These are phyloP conservation scores for Hydraecia micacea DNA, from an alignment of 2,888 invertebrate genomes.

Conservation along the genomic window DNA sequence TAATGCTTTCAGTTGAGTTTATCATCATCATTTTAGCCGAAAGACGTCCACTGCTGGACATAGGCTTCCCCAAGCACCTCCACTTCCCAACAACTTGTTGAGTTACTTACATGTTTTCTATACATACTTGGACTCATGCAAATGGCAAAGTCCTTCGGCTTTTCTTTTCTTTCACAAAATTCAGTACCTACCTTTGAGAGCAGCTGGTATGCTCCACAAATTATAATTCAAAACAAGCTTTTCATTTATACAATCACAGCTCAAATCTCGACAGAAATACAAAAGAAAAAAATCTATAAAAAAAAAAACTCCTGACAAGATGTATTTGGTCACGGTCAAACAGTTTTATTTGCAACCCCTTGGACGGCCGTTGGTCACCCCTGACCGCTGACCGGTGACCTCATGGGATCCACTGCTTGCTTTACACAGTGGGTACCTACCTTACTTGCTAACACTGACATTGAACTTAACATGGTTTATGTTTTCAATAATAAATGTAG, in stretches of 20 bases:
- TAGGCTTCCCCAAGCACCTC: too few species aligned
- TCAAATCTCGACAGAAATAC: background rate
- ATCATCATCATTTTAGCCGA: too few species aligned
- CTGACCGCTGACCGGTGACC: conserved; percentile 85
- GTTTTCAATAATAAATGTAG: conserved; percentile 37
- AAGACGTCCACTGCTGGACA: too few species aligned
- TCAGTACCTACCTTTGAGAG: background rate
- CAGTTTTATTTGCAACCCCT: conserved; percentile 84
- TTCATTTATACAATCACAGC: background rate
- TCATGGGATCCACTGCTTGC: conserved; percentile 83
- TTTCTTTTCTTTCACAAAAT: background rate
- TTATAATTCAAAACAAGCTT: background rate
- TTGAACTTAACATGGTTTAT: conserved; percentile 76
- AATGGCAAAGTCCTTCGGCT: background rate
- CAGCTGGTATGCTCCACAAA: background rate
- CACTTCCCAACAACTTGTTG: too few species aligned
- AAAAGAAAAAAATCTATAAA: background rate
- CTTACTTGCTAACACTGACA: conserved; percentile 71
- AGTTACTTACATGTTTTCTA: background rate
- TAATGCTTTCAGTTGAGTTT: background rate
- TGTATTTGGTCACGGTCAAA: conserved; percentile 72
- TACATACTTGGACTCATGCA: background rate
- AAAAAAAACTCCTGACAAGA: conserved; percentile 37
- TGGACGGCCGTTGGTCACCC: conserved; percentile 85
- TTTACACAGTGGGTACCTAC: conserved; percentile 52